Conservation (phyloP, 1,140 invertebrate species). For the Drosophila oshimai region DNA sequence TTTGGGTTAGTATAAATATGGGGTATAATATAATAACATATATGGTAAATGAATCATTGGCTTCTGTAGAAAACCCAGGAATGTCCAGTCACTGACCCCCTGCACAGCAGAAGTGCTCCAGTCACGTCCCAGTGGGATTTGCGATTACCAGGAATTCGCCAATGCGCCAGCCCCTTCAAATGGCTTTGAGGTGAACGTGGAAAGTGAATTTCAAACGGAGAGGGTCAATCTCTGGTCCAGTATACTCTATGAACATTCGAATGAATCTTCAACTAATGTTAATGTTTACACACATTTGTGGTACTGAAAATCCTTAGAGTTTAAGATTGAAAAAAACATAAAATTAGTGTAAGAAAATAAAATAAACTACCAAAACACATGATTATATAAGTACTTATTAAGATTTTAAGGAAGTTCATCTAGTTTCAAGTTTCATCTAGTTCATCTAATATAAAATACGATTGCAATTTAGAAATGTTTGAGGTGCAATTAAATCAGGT, state of each 20-base stretch:
- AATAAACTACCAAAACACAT: neutral
- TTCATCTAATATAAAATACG: too few species aligned
- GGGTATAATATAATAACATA: neutral
- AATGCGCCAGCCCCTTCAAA: slow-evolving; percentile 26
- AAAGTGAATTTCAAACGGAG: slow-evolving; percentile 27
- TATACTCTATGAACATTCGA: slow-evolving; percentile 34
- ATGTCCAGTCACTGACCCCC: slow-evolving; percentile 11
- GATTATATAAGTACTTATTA: neutral
- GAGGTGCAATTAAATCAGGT: slow-evolving; percentile 4
- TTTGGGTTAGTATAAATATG: slow-evolving; percentile 34
- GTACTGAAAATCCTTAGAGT: neutral
- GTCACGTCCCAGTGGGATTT: slow-evolving; percentile 52
- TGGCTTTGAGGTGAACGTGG: slow-evolving; percentile 21
- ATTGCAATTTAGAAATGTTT: neutral
- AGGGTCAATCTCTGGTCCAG: slow-evolving; percentile 52
- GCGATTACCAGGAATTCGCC: slow-evolving; percentile 68
- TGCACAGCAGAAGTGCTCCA: slow-evolving; percentile 41
- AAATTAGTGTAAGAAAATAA: neutral
- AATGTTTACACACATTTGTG: neutral
- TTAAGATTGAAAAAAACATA: neutral
- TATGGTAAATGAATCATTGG: neutral
- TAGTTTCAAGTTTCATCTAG: too few species aligned
- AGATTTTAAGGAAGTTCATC: too few species aligned
- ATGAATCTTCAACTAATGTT: neutral
- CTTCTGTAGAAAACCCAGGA: slow-evolving; percentile 35